Evolutionary conservation across 2,888 invertebrate species (phyloP), one percentile per base, ranked within the genome.

Genomic region (Meloe dianella): DNA sequence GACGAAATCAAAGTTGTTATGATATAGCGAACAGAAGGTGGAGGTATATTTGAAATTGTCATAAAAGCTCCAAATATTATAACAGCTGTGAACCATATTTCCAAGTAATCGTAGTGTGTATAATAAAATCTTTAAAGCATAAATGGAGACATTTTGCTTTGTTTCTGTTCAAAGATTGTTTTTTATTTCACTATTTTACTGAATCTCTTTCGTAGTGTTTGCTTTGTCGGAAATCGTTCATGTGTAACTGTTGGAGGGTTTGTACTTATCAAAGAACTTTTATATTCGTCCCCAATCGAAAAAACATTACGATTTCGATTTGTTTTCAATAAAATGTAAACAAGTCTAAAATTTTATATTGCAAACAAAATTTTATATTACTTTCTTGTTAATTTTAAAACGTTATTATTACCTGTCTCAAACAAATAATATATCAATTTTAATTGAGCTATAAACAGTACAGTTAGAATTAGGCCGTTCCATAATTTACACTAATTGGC

Each of bases 1-100:
- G 71, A 69, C 65, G 67, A 69, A 73, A 73, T 72, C 72, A 64
- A 70, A 72, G 66, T 69, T 71, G 63, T 65, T 65, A 58, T 64
- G 38, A 51, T 24, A 54, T 56, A 20, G 22, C 47, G 1, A 64
- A 59, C 24, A 54, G 51, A 2, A 47, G 2, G 4, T 14, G 20
- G 20, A 9, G 20, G 63, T 63, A 60, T 62, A 27, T 62, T 65
- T 64, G 47, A 61, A 61, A 58, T 47, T 30, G 54, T 35, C 51
- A 66, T 68, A 66, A 68, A 68, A 65, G 51, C 64, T 41, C 29
- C 61, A 38, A 51, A 64, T 66, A 60, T 64, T 64, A 66, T 61
- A 61, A 64, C 61, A 54, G 54, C 24, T 54, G 54, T 35, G 30
- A 51, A 61, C 38, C 62, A 66, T 64, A 69, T 64, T 66, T 66